These are phyloP conservation scores for Acrobasis suavella DNA, from an alignment of 2,888 invertebrate species.

Conservation along the genomic window DNA sequence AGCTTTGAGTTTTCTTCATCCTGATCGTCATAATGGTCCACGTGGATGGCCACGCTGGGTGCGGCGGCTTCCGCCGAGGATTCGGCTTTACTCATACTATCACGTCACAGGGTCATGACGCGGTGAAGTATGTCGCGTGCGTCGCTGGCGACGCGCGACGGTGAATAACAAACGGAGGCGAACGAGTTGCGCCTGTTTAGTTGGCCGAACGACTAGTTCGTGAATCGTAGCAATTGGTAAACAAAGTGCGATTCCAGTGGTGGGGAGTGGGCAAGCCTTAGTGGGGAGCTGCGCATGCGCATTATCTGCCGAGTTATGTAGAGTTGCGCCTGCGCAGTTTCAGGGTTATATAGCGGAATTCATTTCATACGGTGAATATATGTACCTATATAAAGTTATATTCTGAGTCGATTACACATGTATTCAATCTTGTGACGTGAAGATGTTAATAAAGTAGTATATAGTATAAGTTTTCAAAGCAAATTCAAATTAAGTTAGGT, in stretches of 20 bases:
- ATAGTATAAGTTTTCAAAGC: no score
- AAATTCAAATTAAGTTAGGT: no score
- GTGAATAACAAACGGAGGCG: slow-evolving; percentile 58
- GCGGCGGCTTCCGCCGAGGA: slow-evolving; percentile 68
- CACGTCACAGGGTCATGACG: slow-evolving; percentile 78
- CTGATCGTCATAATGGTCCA: slow-evolving; percentile 66
- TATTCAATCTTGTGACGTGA: no score
- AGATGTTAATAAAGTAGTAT: no score
- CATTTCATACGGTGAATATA: not conserved
- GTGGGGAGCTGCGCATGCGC: slow-evolving; percentile 88
- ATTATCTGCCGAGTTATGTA: slow-evolving; percentile 80
- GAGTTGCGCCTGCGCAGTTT: slow-evolving; percentile 67
- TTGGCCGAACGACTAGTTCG: slow-evolving; percentile 74
- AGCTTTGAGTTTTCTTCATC: slow-evolving; percentile 70
- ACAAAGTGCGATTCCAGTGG: slow-evolving; percentile 69
- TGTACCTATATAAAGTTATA: not conserved
- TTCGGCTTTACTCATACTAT: slow-evolving; percentile 75
- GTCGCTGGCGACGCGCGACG: slow-evolving; percentile 73
- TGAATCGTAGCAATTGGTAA: slow-evolving; percentile 79
- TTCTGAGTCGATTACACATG: not conserved
- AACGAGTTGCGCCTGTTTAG: slow-evolving; percentile 92
- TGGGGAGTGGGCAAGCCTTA: slow-evolving; percentile 77
- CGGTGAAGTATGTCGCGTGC: slow-evolving; percentile 69
- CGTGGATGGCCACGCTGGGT: slow-evolving; percentile 72
- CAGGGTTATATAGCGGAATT: slow-evolving; percentile 26